phyloP scores from a whole-genome alignment of 23 tunicate genomes.

The Oikopleura vanhoeffeni region DNA sequence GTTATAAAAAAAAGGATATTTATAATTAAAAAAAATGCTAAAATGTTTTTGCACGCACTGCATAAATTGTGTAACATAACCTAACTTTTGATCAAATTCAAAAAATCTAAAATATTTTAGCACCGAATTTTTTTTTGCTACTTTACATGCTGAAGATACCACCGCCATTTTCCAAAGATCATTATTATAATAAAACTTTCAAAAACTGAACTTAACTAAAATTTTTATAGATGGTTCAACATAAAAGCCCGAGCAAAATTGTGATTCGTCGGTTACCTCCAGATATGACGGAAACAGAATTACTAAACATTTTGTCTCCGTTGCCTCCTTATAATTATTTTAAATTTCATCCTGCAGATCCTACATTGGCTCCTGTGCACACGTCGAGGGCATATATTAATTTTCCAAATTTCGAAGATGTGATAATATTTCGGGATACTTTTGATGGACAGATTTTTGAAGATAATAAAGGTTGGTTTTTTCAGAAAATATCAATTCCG shows the following conservation, averaged over 20 bases:
- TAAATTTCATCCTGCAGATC: conserved; percentile 1
- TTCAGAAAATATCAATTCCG: too few relatives aligned
- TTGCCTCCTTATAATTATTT: not conserved
- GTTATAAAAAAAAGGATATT: too few relatives aligned
- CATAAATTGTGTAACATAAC: too few relatives aligned
- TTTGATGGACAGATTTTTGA: conserved; percentile 12
- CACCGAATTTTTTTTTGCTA: too few relatives aligned
- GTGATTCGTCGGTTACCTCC: conserved; percentile 12
- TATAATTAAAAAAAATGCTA: too few relatives aligned
- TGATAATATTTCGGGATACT: not conserved
- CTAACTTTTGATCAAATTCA: too few relatives aligned
- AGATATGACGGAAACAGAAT: not conserved
- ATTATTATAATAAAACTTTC: too few relatives aligned
- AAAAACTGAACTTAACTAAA: too few relatives aligned
- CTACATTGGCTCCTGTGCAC: not conserved
- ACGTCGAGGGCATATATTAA: not conserved
- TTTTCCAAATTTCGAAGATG: not conserved
- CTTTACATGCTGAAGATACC: too few relatives aligned
- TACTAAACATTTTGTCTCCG: not conserved
- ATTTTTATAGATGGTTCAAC: not conserved
- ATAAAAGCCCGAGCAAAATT: not conserved
- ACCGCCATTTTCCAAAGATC: too few relatives aligned
- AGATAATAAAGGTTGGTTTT: not conserved
- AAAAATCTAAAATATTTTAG: too few relatives aligned
- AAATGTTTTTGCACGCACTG: too few relatives aligned